These are phyloP conservation scores for Noctua comes DNA, from an alignment of 2,888 invertebrate species.

Conservation along the genomic window DNA sequence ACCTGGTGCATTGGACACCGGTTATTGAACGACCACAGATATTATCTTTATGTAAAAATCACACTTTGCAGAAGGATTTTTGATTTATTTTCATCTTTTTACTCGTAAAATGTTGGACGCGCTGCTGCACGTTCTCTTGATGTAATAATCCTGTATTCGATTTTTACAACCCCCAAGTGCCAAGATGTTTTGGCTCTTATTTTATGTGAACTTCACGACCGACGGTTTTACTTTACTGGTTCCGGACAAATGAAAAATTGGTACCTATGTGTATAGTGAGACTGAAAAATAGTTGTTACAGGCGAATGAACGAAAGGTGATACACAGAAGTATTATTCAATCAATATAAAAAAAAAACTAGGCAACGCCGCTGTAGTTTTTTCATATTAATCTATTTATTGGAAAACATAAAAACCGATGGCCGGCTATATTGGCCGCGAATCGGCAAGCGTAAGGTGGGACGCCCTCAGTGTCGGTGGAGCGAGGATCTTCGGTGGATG, in stretches of 20 bases:
- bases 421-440: too few relatives aligned
- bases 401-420: neutral
- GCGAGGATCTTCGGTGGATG: too few relatives aligned
- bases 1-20: neutral
- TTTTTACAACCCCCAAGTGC: conserved; percentile 3
- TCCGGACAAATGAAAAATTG: conserved; percentile 3
- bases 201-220: conserved; percentile 14
- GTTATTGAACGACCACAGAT: neutral
- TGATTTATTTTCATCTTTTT: conserved; percentile 8
- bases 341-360: neutral
- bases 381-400: neutral
- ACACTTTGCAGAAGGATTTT: conserved; percentile 1
- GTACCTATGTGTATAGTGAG: neutral
- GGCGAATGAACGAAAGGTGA: neutral
- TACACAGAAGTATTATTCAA: too few relatives aligned
- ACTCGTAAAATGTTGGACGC: neutral
- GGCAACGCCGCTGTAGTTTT: neutral
- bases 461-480: too few relatives aligned
- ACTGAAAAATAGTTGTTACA: neutral
- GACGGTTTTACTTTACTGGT: neutral
- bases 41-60: neutral
- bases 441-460: too few relatives aligned
- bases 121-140: neutral
- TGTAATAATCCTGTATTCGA: neutral
- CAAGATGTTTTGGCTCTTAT: neutral